These are phyloP conservation scores for Ciconia maguari DNA, from an alignment of 2,113 vertebrate genomes.

Conservation along the genomic window DNA sequence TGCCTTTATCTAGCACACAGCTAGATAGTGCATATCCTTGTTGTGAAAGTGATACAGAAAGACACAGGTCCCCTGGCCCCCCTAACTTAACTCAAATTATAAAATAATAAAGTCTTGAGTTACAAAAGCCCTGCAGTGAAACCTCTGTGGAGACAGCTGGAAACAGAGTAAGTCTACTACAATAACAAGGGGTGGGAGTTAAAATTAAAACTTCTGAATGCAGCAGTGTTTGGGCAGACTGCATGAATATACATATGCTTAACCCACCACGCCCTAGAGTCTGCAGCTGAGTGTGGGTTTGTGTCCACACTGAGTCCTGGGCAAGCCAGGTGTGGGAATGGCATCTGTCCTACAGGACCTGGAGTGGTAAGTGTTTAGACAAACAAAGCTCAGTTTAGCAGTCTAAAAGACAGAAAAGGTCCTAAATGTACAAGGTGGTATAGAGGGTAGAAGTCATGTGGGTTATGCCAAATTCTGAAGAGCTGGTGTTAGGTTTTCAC, in stretches of 20 bases:
- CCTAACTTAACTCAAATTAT: too few species aligned
- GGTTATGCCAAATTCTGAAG: neutral
- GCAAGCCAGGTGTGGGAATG: neutral
- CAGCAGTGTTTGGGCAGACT: neutral
- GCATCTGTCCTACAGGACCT: neutral
- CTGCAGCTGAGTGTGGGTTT: neutral
- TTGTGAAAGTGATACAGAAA: neutral
- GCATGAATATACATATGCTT: neutral
- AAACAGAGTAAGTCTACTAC: neutral
- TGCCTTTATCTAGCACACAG: neutral
- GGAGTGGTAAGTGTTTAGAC: neutral
- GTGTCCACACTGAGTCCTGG: neutral
- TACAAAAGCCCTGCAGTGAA: neutral
- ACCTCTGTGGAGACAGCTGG: neutral
- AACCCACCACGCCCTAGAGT: neutral
- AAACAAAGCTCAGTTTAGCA: neutral
- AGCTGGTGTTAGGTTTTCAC: neutral
- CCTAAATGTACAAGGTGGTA: neutral
- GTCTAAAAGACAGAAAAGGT: neutral
- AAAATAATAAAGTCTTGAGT: neutral
- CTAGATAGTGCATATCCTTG: neutral
- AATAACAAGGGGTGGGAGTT: neutral
- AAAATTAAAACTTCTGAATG: neutral
- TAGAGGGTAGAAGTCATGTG: neutral
- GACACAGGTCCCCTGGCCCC: neutral